Evolutionary conservation across 2,888 invertebrate species (phyloP).

Genomic region (Drosophila aldrichi): DNA sequence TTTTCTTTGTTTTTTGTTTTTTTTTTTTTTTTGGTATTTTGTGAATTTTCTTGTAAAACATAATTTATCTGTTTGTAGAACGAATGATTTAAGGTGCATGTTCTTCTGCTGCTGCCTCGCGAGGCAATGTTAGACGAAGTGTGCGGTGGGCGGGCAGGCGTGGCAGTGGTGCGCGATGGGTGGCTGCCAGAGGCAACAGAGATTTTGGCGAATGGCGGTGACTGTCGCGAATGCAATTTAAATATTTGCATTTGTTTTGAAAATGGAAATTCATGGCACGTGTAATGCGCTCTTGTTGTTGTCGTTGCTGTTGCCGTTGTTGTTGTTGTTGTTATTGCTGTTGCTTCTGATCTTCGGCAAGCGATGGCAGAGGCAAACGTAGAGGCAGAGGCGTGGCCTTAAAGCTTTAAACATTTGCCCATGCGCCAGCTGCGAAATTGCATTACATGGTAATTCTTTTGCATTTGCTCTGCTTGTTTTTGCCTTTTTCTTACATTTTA

Average conservation of each 20-base stretch:
- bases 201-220: constrained; percentile 58
- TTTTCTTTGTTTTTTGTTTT: not conserved
- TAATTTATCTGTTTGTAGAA: constrained; percentile 81
- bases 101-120: constrained; percentile 23
- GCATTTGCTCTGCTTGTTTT: constrained; percentile 19
- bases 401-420: constrained; percentile 57
- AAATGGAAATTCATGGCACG: constrained; percentile 63
- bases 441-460: constrained; percentile 68
- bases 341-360: constrained; percentile 35
- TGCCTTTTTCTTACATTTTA: constrained; percentile 39
- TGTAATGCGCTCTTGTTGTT: constrained; percentile 51
- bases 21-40: constrained; percentile 24
- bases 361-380: not conserved
- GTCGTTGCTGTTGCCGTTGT: constrained; percentile 5
- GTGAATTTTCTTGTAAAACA: constrained; percentile 73
- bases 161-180: not conserved
- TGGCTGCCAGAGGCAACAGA: constrained; percentile 27
- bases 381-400: constrained; percentile 32
- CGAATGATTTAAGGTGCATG: constrained; percentile 77
- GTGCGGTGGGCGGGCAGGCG: not conserved
- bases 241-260: constrained; percentile 80
- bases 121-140: constrained; percentile 21
- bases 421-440: constrained; percentile 68
- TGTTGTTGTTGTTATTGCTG: constrained; percentile 6
- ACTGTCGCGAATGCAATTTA: constrained; percentile 80